A percentile compares a stretch with the other conserved stretches of the same genome.
Conservation (phyloP, 2,888 invertebrate genomes). For the Suillia variegata region DNA sequence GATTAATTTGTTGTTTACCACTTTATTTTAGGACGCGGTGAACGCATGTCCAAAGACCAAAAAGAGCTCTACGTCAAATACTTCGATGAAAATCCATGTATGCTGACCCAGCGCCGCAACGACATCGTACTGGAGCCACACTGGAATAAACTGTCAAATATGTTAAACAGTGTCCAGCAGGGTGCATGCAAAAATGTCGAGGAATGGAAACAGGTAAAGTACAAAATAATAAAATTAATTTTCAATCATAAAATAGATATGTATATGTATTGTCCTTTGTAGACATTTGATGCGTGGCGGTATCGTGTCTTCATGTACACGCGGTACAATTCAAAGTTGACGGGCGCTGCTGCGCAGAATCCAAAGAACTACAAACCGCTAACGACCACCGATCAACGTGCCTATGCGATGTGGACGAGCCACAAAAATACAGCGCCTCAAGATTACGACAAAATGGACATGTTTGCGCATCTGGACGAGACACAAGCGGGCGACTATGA, state of each 20-base stretch:
- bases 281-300: constrained; percentile 55
- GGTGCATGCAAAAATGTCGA: constrained; percentile 55
- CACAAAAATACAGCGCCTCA: constrained; percentile 49
- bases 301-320: constrained; percentile 57
- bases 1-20: too few relatives aligned
- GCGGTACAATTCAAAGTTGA: constrained; percentile 54
- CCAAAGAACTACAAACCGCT: constrained; percentile 54
- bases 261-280: constrained; percentile 1
- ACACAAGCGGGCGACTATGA: constrained; percentile 49
- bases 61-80: constrained; percentile 54
- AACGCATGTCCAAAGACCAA: constrained; percentile 56
- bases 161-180: constrained; percentile 53
- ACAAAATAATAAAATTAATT: neutral
- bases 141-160: constrained; percentile 49
- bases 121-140: constrained; percentile 49
- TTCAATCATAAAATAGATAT: neutral
- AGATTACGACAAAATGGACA: constrained; percentile 52
- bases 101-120: constrained; percentile 53
- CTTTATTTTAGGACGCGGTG: constrained; percentile 45
- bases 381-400: constrained; percentile 54
- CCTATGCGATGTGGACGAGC: constrained; percentile 56
- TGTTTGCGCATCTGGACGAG: constrained; percentile 49
- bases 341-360: constrained; percentile 50
- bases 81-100: constrained; percentile 55
- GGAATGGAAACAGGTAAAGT: constrained; percentile 50